Evolutionary conservation across 2,797 vertebrate genomes (phyloP), one percentile per base, ranked within the genome.

Genomic region (Gadopsis marmoratus): DNA sequence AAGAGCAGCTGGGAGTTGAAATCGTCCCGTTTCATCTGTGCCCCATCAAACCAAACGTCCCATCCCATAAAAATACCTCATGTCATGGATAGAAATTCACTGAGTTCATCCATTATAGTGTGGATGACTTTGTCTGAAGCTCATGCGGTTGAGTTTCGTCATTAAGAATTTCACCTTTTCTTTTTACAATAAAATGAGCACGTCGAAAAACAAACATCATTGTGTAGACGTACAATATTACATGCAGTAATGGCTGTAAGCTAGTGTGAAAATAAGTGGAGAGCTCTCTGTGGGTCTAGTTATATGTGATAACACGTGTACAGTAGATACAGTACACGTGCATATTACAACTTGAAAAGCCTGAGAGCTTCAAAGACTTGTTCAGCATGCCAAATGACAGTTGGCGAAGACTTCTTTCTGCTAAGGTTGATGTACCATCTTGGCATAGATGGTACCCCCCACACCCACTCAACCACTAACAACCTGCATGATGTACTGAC

Each of bases 391-490:
- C 78, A 78, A 76, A 67, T 76, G 71, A 82, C 68, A 68, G 61
- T 31, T 83, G 81, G 82, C 71, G 4, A 14, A 51, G 55, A 54
- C 12, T 45, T 45, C 3, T 2, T 23, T 81, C 58, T 67, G 55
- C 61, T 67, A 56, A 77, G 48, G 43, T 37, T 72, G 76, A 76
- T 81, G 67, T 63, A 73, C 66, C 64, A 60, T 74, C 58, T 41
- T 65, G 68, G 79, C 71, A 50, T 62, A 66, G 62, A 72, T 7
- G 7, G 33, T 33, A 63, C 41, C 41, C 16, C 45, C 60, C 33
- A 35, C 60, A 33, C 17, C 61, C 64, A 54, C 29, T 64, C 65
- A 50, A 76, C 55, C 60, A 43, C 72, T 73, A 56, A 76, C 67
- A 79, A 55, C 29, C 47, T 31, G 51, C 1, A 12, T 65, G 71